Percentiles rank a stretch among this genome's conserved stretches.
These are phyloP conservation scores for Parasteatoda lunata DNA, from an alignment of 2,888 invertebrate species.

Conservation along the genomic window DNA sequence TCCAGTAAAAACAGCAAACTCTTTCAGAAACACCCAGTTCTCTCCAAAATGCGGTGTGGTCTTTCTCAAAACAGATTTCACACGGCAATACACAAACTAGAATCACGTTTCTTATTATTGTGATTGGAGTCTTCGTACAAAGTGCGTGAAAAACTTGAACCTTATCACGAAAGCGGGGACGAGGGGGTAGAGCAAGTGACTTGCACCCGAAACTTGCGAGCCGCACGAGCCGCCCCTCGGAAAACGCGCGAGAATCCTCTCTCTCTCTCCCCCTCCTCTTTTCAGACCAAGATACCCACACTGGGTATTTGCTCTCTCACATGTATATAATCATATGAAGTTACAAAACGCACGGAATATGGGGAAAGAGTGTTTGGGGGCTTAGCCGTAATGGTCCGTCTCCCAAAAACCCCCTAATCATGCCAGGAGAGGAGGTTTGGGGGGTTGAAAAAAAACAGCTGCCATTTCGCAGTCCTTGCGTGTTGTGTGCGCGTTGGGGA, in stretches of 20 bases:
- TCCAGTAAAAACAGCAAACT: too few relatives aligned
- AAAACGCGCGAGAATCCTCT: background rate
- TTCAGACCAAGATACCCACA: slow-evolving; percentile 38
- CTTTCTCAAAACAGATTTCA: too few relatives aligned
- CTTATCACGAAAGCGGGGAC: too few relatives aligned
- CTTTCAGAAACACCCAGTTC: too few relatives aligned
- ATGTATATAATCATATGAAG: slow-evolving; percentile 68
- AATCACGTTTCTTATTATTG: slow-evolving; percentile 47
- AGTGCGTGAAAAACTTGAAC: background rate
- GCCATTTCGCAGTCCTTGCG: slow-evolving; percentile 61
- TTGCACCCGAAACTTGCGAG: too few relatives aligned
- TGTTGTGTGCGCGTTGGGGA: slow-evolving; percentile 26
- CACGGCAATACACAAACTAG: background rate
- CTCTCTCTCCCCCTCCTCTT: background rate
- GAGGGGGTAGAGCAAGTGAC: too few relatives aligned
- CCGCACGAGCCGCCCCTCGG: too few relatives aligned
- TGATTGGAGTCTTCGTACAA: slow-evolving; percentile 19
- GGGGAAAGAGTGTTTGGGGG: background rate
- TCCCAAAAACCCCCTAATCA: slow-evolving; percentile 26
- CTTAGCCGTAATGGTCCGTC: background rate
- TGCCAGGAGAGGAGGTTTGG: slow-evolving; percentile 7
- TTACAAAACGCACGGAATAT: slow-evolving; percentile 57
- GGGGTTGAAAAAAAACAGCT: slow-evolving; percentile 60
- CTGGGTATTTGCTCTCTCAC: slow-evolving; percentile 66
- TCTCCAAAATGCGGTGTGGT: too few relatives aligned